phyloP scores from a whole-genome alignment of 2,888 invertebrate genomes.

The Hemicrepidius hirtus region DNA sequence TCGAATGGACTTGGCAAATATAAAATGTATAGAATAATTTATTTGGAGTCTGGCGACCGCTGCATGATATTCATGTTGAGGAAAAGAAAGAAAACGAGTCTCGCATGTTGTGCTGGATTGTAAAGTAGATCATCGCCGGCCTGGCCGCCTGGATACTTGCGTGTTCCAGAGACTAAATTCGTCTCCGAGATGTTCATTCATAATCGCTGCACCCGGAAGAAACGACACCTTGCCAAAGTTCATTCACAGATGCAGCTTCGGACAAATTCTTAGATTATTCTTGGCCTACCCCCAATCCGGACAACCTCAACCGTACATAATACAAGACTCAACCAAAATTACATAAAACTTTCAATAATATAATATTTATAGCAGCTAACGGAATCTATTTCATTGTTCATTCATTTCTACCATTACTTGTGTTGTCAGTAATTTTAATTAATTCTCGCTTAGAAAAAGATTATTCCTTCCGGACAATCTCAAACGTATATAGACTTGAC shows the following conservation, averaged over 20 bases:
- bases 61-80: conserved; percentile 44
- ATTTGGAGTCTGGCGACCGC: conserved; percentile 60
- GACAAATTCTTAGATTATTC: conserved; percentile 45
- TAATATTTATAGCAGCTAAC: too few relatives aligned
- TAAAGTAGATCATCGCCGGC: conserved; percentile 51
- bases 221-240: conserved; percentile 64
- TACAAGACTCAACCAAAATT: not conserved
- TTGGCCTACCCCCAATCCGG: conserved; percentile 31
- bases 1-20: conserved; percentile 66
- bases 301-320: conserved; percentile 28
- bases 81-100: conserved; percentile 48
- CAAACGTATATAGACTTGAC: too few relatives aligned
- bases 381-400: too few relatives aligned
- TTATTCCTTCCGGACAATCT: too few relatives aligned
- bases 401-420: too few relatives aligned
- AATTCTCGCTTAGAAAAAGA: too few relatives aligned
- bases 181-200: conserved; percentile 63
- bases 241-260: conserved; percentile 61
- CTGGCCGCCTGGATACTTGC: conserved; percentile 39
- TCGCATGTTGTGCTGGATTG: conserved; percentile 43
- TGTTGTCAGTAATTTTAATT: too few relatives aligned
- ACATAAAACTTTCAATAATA: too few relatives aligned
- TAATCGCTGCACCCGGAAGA: conserved; percentile 62
- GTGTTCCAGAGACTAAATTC: conserved; percentile 61
- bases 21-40: conserved; percentile 72